Percentiles rank a stretch among this genome's conserved stretches.
These are phyloP conservation scores for Dryocosmus kuriphilus DNA, from an alignment of 2,888 invertebrate genomes.

Conservation along the genomic window DNA sequence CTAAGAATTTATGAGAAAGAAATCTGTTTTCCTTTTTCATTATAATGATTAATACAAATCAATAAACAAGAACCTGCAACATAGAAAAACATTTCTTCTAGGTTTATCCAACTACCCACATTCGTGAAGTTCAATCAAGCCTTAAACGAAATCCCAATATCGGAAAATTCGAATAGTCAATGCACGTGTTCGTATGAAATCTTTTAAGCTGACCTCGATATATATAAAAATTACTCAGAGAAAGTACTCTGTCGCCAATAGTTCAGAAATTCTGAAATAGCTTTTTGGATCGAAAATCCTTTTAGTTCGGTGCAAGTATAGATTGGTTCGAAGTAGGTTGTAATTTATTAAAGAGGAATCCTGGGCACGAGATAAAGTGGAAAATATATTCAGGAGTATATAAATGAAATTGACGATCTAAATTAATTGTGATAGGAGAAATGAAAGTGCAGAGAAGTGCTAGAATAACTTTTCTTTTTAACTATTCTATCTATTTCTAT, in stretches of 20 bases:
- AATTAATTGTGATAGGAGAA: too few species aligned
- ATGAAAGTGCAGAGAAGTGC: too few species aligned
- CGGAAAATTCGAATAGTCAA: background rate
- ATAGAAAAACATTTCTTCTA: background rate
- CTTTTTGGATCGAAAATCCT: background rate
- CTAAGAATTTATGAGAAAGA: background rate
- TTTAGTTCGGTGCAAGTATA: conserved; percentile 4
- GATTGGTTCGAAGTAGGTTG: background rate
- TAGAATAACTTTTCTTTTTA: too few species aligned
- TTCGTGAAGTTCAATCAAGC: background rate
- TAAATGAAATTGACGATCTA: too few species aligned
- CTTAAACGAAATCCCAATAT: background rate
- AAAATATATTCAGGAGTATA: background rate
- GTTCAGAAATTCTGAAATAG: background rate
- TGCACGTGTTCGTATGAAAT: background rate
- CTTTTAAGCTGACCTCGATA: background rate
- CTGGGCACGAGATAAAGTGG: background rate
- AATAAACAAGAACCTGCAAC: background rate
- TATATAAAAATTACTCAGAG: background rate
- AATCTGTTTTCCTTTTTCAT: background rate
- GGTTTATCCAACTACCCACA: background rate
- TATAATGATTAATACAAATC: background rate
- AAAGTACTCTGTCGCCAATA: conserved; percentile 6
- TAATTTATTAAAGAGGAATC: background rate
- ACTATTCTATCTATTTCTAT: too few species aligned